A percentile compares a stretch with the other conserved stretches of the same genome.
These are phyloP conservation scores for Macaca nemestrina DNA, from an alignment of 2,113 vertebrate genomes.

Conservation along the genomic window DNA sequence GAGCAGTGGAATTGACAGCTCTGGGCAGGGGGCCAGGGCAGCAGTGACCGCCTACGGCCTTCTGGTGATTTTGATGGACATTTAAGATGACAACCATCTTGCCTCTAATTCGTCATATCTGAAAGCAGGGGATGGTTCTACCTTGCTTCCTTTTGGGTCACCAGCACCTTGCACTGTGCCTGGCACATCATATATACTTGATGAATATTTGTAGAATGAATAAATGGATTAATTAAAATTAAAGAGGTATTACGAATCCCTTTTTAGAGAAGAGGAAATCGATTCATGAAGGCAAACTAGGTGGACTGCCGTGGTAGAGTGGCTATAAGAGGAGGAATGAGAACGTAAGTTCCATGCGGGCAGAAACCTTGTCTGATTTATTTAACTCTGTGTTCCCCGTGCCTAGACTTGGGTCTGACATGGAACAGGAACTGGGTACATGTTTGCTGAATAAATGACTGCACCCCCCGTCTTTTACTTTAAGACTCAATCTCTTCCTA, in stretches of 20 bases:
- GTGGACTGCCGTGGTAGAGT: neutral
- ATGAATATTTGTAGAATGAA: neutral
- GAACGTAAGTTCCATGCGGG: neutral
- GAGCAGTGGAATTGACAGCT: neutral
- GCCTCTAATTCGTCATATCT: neutral
- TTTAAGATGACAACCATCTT: neutral
- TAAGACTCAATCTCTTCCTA: neutral
- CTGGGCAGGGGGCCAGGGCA: neutral
- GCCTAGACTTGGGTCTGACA: neutral
- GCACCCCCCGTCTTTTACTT: neutral
- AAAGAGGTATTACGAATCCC: neutral
- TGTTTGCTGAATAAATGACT: neutral
- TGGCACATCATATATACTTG: neutral
- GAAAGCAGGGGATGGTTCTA: neutral
- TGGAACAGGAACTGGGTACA: neutral
- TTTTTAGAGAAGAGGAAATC: neutral
- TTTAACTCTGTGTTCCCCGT: neutral
- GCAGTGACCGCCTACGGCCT: neutral
- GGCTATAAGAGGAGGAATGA: neutral
- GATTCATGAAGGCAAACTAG: neutral
- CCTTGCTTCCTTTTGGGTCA: neutral
- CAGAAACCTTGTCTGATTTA: neutral
- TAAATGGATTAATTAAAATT: neutral
- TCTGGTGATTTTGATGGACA: neutral
- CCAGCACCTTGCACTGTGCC: neutral